These are phyloP conservation scores for Zoroaster sp. DNA, from an alignment of 53 echinoderm and acorn worm species.

Conservation along the genomic window DNA sequence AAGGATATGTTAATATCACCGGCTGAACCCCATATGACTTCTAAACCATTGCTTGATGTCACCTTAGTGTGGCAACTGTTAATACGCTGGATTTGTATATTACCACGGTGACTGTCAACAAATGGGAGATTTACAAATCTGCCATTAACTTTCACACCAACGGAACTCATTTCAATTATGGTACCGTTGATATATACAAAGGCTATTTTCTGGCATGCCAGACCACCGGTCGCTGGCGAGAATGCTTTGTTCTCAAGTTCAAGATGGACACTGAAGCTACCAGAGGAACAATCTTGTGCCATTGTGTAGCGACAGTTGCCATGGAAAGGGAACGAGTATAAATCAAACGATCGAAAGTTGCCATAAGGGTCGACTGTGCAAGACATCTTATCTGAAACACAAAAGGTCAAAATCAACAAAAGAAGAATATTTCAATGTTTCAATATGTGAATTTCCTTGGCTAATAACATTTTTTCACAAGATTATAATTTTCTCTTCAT, in stretches of 20 bases:
- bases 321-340: slow-evolving; percentile 23
- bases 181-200: slow-evolving; percentile 45
- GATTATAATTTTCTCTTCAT: too few species aligned
- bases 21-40: slow-evolving; percentile 38
- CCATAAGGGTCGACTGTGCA: slow-evolving; percentile 38
- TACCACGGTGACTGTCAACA: background rate
- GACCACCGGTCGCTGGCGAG: background rate
- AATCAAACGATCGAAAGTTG: slow-evolving; percentile 62
- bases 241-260: slow-evolving; percentile 41
- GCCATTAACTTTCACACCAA: slow-evolving; percentile 30
- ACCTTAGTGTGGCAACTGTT: background rate
- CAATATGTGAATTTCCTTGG: too few species aligned
- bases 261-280: slow-evolving; percentile 64
- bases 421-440: too few species aligned
- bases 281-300: slow-evolving; percentile 62
- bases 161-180: slow-evolving; percentile 31
- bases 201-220: background rate
- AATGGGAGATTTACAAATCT: slow-evolving; percentile 56
- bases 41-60: slow-evolving; percentile 49
- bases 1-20: slow-evolving; percentile 35
- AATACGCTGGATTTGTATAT: slow-evolving; percentile 18
- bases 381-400: slow-evolving; percentile 33
- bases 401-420: background rate
- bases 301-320: slow-evolving; percentile 77
- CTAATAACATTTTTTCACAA: too few species aligned